A percentile compares a stretch with the other conserved stretches of the same genome.
These are phyloP conservation scores for Sweltsa coloradensis DNA, from an alignment of 1,140 invertebrate genomes.

Conservation along the genomic window DNA sequence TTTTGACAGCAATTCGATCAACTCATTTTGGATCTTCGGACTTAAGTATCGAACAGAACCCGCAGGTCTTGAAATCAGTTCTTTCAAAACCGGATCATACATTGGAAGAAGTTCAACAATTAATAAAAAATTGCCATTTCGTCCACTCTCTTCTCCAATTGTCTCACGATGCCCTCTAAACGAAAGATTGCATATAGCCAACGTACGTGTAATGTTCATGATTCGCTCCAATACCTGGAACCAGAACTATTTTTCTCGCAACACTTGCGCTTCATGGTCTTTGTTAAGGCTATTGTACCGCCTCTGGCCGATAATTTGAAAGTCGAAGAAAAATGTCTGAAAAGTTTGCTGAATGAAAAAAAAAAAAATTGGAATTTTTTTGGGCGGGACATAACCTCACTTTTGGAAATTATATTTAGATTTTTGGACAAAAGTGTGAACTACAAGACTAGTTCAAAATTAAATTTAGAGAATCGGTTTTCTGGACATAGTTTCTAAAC, in stretches of 20 bases:
- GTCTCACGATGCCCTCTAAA: slow-evolving; percentile 14
- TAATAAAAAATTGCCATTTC: slow-evolving; percentile 18
- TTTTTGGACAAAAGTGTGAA: too few relatives aligned
- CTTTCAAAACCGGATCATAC: slow-evolving; percentile 14
- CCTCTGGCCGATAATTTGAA: too few relatives aligned
- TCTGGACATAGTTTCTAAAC: too few relatives aligned
- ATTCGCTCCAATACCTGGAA: slow-evolving; percentile 12
- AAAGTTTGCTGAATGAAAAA: too few relatives aligned
- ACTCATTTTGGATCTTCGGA: slow-evolving; percentile 18
- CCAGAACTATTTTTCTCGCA: slow-evolving; percentile 8
- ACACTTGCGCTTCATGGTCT: neutral
- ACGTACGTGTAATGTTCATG: slow-evolving; percentile 17
- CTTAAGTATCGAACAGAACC: slow-evolving; percentile 17
- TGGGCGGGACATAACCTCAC: too few relatives aligned
- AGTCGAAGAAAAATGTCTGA: too few relatives aligned
- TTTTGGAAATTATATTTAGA: too few relatives aligned
- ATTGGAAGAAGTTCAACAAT: slow-evolving; percentile 11
- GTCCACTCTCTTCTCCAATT: slow-evolving; percentile 8
- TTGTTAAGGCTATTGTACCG: neutral
- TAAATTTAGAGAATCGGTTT: too few relatives aligned
- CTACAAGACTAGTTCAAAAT: too few relatives aligned
- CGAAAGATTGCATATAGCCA: slow-evolving; percentile 16
- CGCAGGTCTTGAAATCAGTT: slow-evolving; percentile 14
- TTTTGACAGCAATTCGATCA: slow-evolving; percentile 19
- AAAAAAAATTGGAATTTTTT: too few relatives aligned